Conservation (phyloP, 2,888 invertebrate genomes). For the Cremastinae sp. region DNA sequence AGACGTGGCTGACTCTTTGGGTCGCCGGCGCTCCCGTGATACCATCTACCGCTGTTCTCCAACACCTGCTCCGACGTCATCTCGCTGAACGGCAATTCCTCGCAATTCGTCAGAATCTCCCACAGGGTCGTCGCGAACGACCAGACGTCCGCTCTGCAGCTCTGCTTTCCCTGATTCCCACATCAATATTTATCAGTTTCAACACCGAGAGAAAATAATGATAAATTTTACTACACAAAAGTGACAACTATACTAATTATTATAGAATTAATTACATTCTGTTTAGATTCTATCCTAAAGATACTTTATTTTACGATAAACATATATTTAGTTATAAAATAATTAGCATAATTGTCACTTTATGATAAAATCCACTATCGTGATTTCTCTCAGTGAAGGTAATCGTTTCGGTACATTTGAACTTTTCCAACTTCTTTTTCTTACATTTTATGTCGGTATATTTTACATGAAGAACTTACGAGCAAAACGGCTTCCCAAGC, state of each 20-base stretch:
- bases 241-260: too few species aligned
- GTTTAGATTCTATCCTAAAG: too few species aligned
- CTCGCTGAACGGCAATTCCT: slow-evolving; percentile 90
- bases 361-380: too few species aligned
- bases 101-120: slow-evolving; percentile 92
- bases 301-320: too few species aligned
- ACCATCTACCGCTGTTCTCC: slow-evolving; percentile 87
- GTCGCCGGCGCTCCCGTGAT: slow-evolving; percentile 80
- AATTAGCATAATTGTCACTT: too few species aligned
- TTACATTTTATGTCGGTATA: too few species aligned
- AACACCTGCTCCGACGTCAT: slow-evolving; percentile 92
- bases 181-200: slow-evolving; percentile 27
- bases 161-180: slow-evolving; percentile 87
- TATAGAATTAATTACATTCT: too few species aligned
- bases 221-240: too few species aligned
- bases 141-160: slow-evolving; percentile 95
- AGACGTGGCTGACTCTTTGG: slow-evolving; percentile 82
- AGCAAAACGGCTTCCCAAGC: slow-evolving; percentile 93
- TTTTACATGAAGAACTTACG: slow-evolving; percentile 82
- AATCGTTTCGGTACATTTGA: slow-evolving; percentile 1
- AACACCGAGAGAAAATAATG: not conserved
- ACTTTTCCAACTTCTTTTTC: too few species aligned
- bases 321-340: too few species aligned
- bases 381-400: too few species aligned
- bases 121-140: slow-evolving; percentile 94